Evolutionary conservation across 2,888 invertebrate genomes (phyloP), one percentile per base, ranked within the genome.

Genomic region (Diarsia dahlii): DNA sequence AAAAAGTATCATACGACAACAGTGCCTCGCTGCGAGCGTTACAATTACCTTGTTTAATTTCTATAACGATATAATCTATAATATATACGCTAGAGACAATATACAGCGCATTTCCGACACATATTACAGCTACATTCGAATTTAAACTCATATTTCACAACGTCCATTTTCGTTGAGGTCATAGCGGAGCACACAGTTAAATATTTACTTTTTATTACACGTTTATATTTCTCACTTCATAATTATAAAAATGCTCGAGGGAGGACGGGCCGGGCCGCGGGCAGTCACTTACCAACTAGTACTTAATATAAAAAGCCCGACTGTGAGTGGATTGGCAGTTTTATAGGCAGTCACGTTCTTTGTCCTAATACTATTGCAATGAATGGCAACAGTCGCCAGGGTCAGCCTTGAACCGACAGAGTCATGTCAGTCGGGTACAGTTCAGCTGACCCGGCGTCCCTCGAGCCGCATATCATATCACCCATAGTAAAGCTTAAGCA

Each of bases 21-120:
- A 93, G 93, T 90, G 93, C 89, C 90, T 89, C 92, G 87, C 86
- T 90, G 84, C 80, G 81, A 64, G 89, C 88, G 85, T 89, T 91
- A 91, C 89, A 85, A 85, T 89, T 81, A 82, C 81, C 79, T 85
- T 87, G 88, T 87, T 89, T 90, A 92, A 91, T 90, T 87, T 92
- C 89, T 93, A 92, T 89, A 91, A 90, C 91, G 88, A 93, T 93
- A 94, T 92, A 93, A 80, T 93, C 92, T 94, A 94, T 91, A 90
- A 89, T 86, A 39, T 39, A 92, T 91, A 93, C 91, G 91, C 90
- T 90, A 92, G 88, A 89, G 84, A 89, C 90, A 92, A 91, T 93
- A 93, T 93, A 94, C 94, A 93, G 93, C 91, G 91, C 92, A 89
- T 90, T 90, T 87, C 88, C 87, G 89, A 87, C 88, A 87, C 88